Base-by-base conservation (phyloP, 2,888 invertebrate species). In the Ecliptopera silaceata region DNA sequence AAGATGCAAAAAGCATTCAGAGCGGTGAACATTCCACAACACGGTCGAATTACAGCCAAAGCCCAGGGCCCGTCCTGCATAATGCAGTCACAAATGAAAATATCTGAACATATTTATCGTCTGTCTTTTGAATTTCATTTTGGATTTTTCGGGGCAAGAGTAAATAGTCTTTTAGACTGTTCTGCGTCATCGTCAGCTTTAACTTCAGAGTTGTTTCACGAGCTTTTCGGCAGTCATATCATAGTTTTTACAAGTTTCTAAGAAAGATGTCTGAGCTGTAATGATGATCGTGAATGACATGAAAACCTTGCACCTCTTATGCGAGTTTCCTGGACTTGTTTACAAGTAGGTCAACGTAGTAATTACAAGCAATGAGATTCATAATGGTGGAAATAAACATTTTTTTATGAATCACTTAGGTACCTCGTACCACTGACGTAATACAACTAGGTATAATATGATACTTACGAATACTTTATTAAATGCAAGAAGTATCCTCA, bases 11-110 rank as follows among this genome's bases (percentile, higher is more conserved):
- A 61, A 46, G 18, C 41, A 4, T 41, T 38, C 45, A 29, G n/a
- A n/a, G 59, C 31, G 38, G 45, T 49, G 46, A 45, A 41, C 63
- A 61, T 65, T 57, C 59, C 57, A 56, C 42, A 50, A 61, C 55
- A 47, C 39, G 58, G 53, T 43, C 47, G 43, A 36, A 43, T 15
- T 17, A 39, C 38, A 43, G 51, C 34, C 46, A 49, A 43, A 43
- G 39, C n/a, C 34, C 46, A 49, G 39, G 45, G 44, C 36, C 53
- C 47, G 53, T 57, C 44, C 52, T 63, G 56, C 59, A 59, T 63
- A 45, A 59, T 59, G 60, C 43, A 57, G 43, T 44, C 17, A 42
- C 50, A 36, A 44, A 45, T 49, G 53, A 34, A 39, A 42, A 31
- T 48, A 22, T 20, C n/a, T n/a, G n/a, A n/a, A n/a, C n/a, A n/a